Base-by-base conservation (phyloP, 30 jellyfish, hydroid and myxozoan species). In the Nemopilema nomurai region DNA sequence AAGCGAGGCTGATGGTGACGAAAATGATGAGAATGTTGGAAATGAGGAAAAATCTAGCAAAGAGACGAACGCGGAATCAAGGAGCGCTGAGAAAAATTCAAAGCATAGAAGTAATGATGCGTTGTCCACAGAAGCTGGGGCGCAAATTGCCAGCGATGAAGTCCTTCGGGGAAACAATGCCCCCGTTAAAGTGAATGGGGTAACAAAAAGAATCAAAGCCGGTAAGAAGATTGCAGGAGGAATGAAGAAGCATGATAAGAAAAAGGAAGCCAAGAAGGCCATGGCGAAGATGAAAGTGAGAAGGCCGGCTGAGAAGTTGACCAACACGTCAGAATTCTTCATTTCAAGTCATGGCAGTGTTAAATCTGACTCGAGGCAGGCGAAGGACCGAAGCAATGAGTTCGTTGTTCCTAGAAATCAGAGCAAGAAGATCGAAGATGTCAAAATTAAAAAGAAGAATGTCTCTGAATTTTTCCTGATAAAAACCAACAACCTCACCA, bases 381-480 rank as follows among this genome's bases (percentile, higher is more conserved):
- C 1, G 18, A 41, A 27, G 0, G 83, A 22, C 21, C 51, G 32
- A 33, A 31, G 49, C 49, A 22, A 30, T 4, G 83, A 73, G 29
- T 73, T 73, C 33, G 21, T 30, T 30, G 17, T 8, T 30, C 69
- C 70, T 0, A 57, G 64, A 13, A 24, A 17, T 28, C 18, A 28
- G 74, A 72, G 64, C 19, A 78, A 50, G 51, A 33, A 62, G 1
- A 29, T 67, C 9, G 74, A 31, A 7, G 66, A 21, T 50, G 65
- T 69, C 49, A 21, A 24, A 9, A 8, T 63, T 17, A 65, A 62
- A 25, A 74, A 22, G 21, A 33, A 74, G 51, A 84, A 84, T 20
- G 4, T 87, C 18, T 74, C 93, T 0, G 93, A 84, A 70, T 84
- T 84, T 51, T 84, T 84, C 77, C 23, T 84, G 79, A 74, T 84